phyloP scores from a whole-genome alignment of 2,797 vertebrate species.

The Merluccius polli region DNA sequence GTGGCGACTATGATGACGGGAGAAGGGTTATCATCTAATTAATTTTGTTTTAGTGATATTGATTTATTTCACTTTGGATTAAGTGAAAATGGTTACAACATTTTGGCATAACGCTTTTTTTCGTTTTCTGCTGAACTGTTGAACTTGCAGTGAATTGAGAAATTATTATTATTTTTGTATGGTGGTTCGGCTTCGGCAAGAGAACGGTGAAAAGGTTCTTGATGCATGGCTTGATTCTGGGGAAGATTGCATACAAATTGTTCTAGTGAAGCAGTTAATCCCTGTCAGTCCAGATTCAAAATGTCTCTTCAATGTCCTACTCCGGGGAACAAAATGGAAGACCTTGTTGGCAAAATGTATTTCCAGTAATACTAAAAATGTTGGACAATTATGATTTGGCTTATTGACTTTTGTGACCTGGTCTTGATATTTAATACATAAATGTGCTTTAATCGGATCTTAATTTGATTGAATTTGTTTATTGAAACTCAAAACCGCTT shows the following conservation, averaged over 20 bases:
- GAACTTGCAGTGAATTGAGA: constrained; percentile 4
- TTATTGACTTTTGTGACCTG: not conserved
- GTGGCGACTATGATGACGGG: not conserved
- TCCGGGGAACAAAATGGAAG: not conserved
- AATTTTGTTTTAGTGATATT: not conserved
- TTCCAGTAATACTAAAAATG: not conserved
- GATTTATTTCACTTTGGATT: constrained; percentile 14
- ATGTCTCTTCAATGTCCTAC: not conserved
- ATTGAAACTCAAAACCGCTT: not conserved
- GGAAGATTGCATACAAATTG: not conserved
- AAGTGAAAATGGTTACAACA: constrained; percentile 9
- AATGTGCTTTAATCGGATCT: not conserved
- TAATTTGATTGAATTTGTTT: constrained; percentile 3
- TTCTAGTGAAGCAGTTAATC: not conserved
- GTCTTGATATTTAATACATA: constrained; percentile 4
- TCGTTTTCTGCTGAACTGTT: constrained; percentile 6
- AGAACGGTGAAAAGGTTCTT: not conserved
- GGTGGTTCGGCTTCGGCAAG: constrained; percentile 7
- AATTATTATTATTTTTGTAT: constrained; percentile 3
- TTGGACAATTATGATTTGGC: constrained; percentile 1
- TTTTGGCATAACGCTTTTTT: not conserved
- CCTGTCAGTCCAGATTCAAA: not conserved
- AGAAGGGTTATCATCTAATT: constrained; percentile 15
- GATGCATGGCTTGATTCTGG: not conserved
- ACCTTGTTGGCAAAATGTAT: not conserved